Evolutionary conservation across 2,113 vertebrate genomes (phyloP).

Genomic region (Macrotus californicus): DNA sequence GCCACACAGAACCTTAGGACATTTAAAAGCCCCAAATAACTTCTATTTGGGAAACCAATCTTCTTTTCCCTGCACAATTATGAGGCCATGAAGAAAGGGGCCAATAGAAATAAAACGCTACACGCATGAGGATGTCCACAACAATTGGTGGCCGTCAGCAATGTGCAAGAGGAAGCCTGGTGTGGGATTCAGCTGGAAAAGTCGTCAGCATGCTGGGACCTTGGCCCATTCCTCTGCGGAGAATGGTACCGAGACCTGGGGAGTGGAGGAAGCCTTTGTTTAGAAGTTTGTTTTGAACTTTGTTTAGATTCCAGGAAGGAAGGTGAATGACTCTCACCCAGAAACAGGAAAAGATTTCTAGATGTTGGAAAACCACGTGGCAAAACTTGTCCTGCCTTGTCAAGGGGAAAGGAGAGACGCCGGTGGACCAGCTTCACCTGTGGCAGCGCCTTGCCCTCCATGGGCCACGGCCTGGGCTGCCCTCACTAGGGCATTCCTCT

Average conservation of each 20-base stretch:
- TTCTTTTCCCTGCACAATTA: not conserved
- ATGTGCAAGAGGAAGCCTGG: not conserved
- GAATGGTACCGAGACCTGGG: not conserved
- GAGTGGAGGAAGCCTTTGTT: conserved; percentile 6
- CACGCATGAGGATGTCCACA: not conserved
- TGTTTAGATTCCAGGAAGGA: conserved; percentile 45
- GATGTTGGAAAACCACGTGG: not conserved
- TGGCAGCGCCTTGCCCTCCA: fast-evolving
- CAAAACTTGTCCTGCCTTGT: not conserved
- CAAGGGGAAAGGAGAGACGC: not conserved
- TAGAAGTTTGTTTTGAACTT: conserved; percentile 20
- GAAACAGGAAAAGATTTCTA: not conserved
- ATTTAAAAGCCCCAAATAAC: not conserved
- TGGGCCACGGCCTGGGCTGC: not conserved
- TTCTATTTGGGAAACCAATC: not conserved
- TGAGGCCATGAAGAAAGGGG: not conserved
- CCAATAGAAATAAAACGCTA: not conserved
- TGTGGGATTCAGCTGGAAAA: not conserved
- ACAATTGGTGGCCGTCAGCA: not conserved
- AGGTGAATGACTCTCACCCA: not conserved
- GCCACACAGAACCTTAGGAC: not conserved
- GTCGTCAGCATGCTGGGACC: not conserved
- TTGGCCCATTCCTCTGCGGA: not conserved
- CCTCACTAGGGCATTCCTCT: not conserved
- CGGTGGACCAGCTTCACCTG: not conserved